Conservation (phyloP, 2,888 invertebrate genomes). For the Eilema caniola region DNA sequence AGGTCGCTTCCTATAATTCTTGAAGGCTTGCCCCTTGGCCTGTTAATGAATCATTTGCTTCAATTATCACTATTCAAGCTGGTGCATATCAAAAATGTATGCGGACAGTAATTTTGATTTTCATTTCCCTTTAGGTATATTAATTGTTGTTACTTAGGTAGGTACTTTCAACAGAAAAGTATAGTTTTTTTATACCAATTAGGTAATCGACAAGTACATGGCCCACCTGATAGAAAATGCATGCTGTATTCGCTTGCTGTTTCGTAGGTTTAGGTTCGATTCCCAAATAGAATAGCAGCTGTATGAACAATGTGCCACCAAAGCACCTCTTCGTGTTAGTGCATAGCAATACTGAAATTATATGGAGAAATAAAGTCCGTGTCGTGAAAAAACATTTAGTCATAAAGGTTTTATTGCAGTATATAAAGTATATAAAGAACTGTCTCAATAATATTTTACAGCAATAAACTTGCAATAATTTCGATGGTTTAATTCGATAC, state of each 20-base stretch:
- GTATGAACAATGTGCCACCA: background rate
- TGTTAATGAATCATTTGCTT: conserved; percentile 49
- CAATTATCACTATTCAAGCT: conserved; percentile 40
- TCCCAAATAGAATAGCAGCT: background rate
- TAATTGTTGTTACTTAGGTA: too few species aligned
- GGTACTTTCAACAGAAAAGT: too few species aligned
- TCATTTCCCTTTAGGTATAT: background rate
- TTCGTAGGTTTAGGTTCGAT: too few species aligned
- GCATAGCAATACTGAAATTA: background rate
- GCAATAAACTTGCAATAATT: background rate
- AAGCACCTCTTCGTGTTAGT: background rate
- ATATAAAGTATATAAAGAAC: background rate
- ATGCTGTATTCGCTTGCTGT: too few species aligned
- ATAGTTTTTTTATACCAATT: too few species aligned
- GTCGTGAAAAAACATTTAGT: background rate
- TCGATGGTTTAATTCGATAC: background rate
- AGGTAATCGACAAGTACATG: too few species aligned
- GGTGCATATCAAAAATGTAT: conserved; percentile 8
- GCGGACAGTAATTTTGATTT: background rate
- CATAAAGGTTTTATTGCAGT: background rate
- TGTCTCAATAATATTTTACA: background rate
- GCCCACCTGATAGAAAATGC: too few species aligned
- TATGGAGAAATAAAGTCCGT: background rate
- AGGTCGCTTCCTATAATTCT: conserved; percentile 57
- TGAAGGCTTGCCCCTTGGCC: conserved; percentile 51